Base-by-base conservation (phyloP, 2,888 invertebrate genomes). In the Galeruca laticollis region DNA sequence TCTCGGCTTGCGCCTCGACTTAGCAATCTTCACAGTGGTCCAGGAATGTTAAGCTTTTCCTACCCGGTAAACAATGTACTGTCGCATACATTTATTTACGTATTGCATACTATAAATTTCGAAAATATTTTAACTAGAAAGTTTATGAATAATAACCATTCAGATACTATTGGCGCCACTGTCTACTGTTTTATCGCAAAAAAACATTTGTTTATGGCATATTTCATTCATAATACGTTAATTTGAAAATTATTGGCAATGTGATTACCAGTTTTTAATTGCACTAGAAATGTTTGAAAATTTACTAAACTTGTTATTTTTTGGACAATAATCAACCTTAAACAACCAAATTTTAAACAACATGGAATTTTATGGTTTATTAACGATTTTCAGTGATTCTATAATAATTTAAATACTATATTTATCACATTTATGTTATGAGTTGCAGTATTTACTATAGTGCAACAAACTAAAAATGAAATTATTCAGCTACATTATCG, bases 101-200 rank as follows among this genome's bases (percentile, higher is more conserved):
- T 26, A 26, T 26, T 26, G 26, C 26, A 2, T 26, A 26, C 26
- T 6, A 26, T 26, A 26, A 26, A 40, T 40, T 40, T 40, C 40
- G n/a, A 40, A 40, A 40, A n/a, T 40, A 51, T 20, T 51, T 18
- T 2, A 20, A 18, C 5, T 18, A 31, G 15, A 54, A 11, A 15
- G 31, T 26, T n/a, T 9, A 54, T 54, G 31, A 54, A 54, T 54
- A 21, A 54, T 31, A 31, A 13, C 15, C 13, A 54, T 54, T 54
- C 26, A 54, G 54, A 54, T 54, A 54, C 31, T 11, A 54, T 54
- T 54, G 54, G 54, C 54, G 54, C 54, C 54, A 31, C 13, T 31
- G 13, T 15, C 31, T 15, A 54, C 6, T 9, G 54, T n/a, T 54
- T 54, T 54, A 31, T 31, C 26, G 11, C 4, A 54, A 54, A 54